Conservation (phyloP, 2,888 invertebrate species). For the Nephrotoma guestfalica region DNA sequence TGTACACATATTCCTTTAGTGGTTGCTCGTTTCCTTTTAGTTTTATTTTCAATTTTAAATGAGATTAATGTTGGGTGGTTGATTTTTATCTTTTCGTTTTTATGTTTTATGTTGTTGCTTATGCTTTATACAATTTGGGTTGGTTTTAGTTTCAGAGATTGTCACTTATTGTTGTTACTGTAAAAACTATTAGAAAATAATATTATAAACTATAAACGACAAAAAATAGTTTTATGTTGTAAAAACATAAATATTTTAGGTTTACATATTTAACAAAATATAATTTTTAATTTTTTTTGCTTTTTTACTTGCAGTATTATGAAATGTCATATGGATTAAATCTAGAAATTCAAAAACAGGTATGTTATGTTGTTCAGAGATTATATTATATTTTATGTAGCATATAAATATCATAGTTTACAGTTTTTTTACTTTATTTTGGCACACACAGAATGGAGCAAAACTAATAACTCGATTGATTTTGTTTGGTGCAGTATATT, state of each 20-base stretch:
- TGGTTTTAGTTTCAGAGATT: background rate
- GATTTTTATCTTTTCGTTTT: background rate
- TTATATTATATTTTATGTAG: background rate
- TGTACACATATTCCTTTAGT: background rate
- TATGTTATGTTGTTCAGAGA: slow-evolving; percentile 27
- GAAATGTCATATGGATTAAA: slow-evolving; percentile 94
- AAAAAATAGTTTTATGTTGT: background rate
- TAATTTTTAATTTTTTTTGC: slow-evolving; percentile 5
- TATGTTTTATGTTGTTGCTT: background rate
- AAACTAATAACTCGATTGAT: background rate
- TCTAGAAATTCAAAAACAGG: slow-evolving; percentile 94
- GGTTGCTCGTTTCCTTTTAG: background rate
- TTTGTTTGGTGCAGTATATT: background rate
- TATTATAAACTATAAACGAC: background rate
- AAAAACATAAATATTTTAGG: background rate
- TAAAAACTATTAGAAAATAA: background rate
- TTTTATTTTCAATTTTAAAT: background rate
- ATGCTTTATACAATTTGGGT: background rate
- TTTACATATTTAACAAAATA: background rate
- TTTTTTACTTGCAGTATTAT: slow-evolving; percentile 57
- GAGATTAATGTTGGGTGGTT: background rate
- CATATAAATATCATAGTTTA: background rate
- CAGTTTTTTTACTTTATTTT: background rate
- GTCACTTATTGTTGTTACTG: background rate
- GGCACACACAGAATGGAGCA: background rate